Base-by-base conservation (phyloP, 1,140 invertebrate species). In the Eriocheir sinensis region DNA sequence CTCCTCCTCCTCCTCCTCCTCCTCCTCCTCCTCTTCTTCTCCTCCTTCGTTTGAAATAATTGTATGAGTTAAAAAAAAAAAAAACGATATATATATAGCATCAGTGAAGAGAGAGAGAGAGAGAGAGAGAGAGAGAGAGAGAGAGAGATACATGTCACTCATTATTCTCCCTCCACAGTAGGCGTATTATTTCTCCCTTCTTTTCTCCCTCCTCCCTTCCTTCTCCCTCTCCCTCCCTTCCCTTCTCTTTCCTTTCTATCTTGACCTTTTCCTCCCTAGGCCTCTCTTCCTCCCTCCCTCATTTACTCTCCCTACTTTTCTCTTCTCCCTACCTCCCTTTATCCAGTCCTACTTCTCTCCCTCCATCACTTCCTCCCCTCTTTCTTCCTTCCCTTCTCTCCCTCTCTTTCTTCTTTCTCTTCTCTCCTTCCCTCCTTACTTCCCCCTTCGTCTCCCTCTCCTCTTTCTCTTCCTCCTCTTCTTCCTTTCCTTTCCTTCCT, bases 101-200 rank as follows among this genome's bases (percentile, higher is more conserved):
- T n/a, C n/a, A n/a, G n/a, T n/a, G n/a, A n/a, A n/a, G n/a, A n/a
- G n/a, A 72, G 53, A 72, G 53, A 72, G 53, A 72, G 53, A 72
- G 53, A 72, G 53, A 72, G 53, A 72, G 53, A 72, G 53, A 72
- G 53, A 72, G 53, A 72, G 53, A 72, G 53, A 72, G 53, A 72
- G 53, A 72, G 53, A n/a, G n/a, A n/a, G n/a, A n/a, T n/a, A n/a
- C n/a, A n/a, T n/a, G n/a, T n/a, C n/a, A n/a, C n/a, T n/a, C 12
- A 27, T 12, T 12, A 72, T 12, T 72, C 53, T 72, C 53, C 53
- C 12, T 72, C 12, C 12, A 72, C 53, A 12, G 12, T 12, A 72
- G 53, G 53, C 12, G 53, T 72, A 12, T 72, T 72, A 27, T 72
- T 72, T 12, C 27, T 27, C 53, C 12, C 53, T 72, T 12, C 53